Evolutionary conservation across 2,888 invertebrate genomes (phyloP).

Genomic region (Callosobruchus maculatus): DNA sequence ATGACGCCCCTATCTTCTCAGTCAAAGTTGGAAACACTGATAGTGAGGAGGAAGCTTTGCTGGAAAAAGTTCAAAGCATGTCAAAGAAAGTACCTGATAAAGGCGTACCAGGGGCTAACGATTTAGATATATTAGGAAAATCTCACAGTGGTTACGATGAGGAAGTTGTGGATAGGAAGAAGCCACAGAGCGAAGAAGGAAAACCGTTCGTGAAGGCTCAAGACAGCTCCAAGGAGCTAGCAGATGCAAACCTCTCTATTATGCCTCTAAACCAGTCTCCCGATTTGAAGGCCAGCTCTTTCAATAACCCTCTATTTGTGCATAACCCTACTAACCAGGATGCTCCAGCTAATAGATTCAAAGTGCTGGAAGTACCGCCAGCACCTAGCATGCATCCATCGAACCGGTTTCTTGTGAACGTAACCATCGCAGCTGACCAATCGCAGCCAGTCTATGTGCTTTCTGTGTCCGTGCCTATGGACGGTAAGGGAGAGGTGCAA

Average conservation of each 20-base stretch:
- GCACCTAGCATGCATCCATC: conserved; percentile 40
- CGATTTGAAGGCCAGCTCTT: conserved; percentile 26
- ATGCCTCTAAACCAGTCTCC: conserved; percentile 19
- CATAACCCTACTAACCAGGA: conserved; percentile 33
- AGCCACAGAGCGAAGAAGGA: not conserved
- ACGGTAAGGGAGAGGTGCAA: conserved; percentile 55
- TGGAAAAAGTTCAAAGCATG: not conserved
- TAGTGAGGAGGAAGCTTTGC: not conserved
- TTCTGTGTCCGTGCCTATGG: conserved; percentile 75
- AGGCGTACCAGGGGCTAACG: conserved; percentile 38
- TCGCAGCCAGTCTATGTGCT: conserved; percentile 71
- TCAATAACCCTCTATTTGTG: conserved; percentile 28
- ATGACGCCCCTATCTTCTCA: conserved; percentile 44
- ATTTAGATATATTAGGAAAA: conserved; percentile 49
- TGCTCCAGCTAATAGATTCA: conserved; percentile 31
- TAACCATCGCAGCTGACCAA: conserved; percentile 74
- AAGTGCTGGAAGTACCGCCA: conserved; percentile 42
- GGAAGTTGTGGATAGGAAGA: too few relatives aligned
- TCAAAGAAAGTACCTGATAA: not conserved
- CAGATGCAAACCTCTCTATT: conserved; percentile 37
- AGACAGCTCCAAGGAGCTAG: conserved; percentile 39
- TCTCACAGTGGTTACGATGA: too few relatives aligned
- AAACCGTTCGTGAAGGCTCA: not conserved
- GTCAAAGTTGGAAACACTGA: not conserved
- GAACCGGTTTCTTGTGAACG: conserved; percentile 70